phyloP scores from a whole-genome alignment of 2,113 vertebrate genomes.

The Pterocles gutturalis region DNA sequence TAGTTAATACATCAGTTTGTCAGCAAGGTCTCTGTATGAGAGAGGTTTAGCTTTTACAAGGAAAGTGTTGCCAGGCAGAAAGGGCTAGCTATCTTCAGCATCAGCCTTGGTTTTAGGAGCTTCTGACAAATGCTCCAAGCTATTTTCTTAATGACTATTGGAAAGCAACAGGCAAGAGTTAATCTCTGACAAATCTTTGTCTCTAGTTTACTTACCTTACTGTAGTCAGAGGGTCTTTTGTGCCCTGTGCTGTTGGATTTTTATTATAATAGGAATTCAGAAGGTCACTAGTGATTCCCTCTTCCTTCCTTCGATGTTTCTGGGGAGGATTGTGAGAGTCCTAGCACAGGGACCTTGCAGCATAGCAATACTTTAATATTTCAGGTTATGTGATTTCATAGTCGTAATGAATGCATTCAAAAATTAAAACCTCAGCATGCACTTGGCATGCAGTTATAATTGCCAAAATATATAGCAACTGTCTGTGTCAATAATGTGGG shows the following conservation, averaged over 20 bases:
- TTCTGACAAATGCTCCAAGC: neutral
- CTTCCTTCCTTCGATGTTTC: neutral
- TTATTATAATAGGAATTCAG: neutral
- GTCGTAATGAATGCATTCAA: neutral
- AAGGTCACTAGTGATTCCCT: neutral
- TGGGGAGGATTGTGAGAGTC: neutral
- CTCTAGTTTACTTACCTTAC: neutral
- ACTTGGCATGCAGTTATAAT: neutral
- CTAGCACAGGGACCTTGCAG: neutral
- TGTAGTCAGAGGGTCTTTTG: neutral
- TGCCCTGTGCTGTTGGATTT: neutral
- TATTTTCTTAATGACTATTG: neutral
- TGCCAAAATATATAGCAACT: neutral
- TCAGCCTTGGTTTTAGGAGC: neutral
- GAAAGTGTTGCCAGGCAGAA: neutral
- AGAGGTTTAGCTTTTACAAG: neutral
- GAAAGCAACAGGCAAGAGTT: neutral
- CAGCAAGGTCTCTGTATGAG: neutral
- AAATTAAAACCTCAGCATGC: neutral
- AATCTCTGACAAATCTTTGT: neutral
- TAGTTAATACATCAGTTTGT: neutral
- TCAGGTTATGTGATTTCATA: neutral
- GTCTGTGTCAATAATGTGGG: accelerated
- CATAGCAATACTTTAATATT: neutral
- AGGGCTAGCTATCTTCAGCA: neutral